Evolutionary conservation across 2,113 vertebrate genomes (phyloP).

Genomic region (Zosterops japonicus): DNA sequence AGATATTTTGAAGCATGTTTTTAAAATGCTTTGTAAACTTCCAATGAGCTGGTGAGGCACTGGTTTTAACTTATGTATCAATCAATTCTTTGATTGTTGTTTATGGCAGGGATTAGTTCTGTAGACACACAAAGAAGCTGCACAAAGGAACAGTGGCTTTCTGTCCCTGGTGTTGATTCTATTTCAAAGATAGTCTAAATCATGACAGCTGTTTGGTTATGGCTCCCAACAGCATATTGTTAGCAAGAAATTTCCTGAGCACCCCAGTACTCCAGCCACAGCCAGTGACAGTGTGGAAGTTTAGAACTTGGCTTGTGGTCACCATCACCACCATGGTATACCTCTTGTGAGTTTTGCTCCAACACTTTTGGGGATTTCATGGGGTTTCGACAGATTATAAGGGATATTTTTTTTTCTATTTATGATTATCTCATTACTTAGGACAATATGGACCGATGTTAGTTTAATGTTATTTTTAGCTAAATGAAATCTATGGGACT

Average conservation of each 20-base stretch:
- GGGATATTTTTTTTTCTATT: not conserved
- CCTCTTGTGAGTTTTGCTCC: not conserved
- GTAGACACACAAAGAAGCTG: not conserved
- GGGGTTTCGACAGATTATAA: not conserved
- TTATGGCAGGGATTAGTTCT: not conserved
- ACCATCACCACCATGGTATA: not conserved
- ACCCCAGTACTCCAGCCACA: not conserved
- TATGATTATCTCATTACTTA: not conserved
- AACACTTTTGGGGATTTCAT: not conserved
- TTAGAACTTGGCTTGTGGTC: not conserved
- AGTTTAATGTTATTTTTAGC: not conserved
- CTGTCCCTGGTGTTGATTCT: not conserved
- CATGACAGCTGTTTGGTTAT: not conserved
- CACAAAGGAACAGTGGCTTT: not conserved
- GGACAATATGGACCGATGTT: not conserved
- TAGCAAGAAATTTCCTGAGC: conserved; percentile 2
- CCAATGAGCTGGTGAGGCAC: not conserved
- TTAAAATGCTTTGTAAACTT: not conserved
- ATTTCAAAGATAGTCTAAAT: not conserved
- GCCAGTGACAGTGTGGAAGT: not conserved
- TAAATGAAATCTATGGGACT: not conserved
- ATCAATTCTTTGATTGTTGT: not conserved
- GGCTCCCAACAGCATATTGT: not conserved
- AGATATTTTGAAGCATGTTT: not conserved
- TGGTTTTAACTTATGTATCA: not conserved